Evolutionary conservation across 2,113 vertebrate genomes (phyloP).

Genomic region (Cygnus buccinator): DNA sequence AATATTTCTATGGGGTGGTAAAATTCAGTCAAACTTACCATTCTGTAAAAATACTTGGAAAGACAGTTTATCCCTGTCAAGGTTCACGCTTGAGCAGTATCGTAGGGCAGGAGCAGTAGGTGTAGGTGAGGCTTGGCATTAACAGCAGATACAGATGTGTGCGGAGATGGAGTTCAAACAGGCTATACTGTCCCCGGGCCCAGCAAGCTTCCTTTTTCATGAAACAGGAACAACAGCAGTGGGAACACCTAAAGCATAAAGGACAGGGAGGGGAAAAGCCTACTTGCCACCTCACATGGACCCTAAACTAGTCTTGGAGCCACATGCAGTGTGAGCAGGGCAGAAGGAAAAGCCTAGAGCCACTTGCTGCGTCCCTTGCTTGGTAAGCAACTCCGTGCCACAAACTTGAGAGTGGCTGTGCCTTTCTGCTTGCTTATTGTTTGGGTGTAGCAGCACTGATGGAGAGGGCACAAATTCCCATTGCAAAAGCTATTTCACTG

Average conservation of each 20-base stretch:
- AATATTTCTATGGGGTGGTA: neutral
- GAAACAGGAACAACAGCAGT: neutral
- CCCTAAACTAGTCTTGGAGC: fast-evolving
- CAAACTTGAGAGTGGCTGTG: neutral
- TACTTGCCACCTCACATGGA: neutral
- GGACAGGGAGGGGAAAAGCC: neutral
- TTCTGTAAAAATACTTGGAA: neutral
- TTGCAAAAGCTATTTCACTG: neutral
- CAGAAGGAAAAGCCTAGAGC: neutral
- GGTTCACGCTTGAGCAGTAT: neutral
- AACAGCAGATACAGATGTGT: fast-evolving
- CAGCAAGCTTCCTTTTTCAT: neutral
- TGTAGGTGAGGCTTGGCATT: neutral
- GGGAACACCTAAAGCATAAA: neutral
- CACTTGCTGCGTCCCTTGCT: neutral
- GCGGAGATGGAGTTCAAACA: neutral
- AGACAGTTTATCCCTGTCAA: neutral
- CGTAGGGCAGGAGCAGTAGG: fast-evolving
- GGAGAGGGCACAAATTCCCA: neutral
- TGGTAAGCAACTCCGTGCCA: fast-evolving
- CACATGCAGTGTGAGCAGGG: neutral
- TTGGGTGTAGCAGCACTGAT: neutral
- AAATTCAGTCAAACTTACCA: neutral
- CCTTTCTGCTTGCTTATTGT: neutral
- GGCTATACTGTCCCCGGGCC: neutral